These are phyloP conservation scores for Phenganax marumi DNA, from an alignment of 92 coral and sea anemone species.

Conservation along the genomic window DNA sequence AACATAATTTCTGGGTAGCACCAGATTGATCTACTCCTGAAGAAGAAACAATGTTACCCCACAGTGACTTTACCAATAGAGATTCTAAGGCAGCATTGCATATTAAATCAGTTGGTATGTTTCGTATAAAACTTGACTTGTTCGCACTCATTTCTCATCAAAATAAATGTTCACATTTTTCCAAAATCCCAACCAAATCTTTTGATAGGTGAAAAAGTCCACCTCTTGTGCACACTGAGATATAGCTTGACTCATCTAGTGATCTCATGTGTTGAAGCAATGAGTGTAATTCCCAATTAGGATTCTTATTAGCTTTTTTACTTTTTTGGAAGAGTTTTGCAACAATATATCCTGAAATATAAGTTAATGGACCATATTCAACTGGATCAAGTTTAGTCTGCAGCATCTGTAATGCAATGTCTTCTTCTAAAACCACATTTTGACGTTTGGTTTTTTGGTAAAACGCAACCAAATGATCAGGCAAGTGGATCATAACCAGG, in stretches of 20 bases:
- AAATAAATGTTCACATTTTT: background rate
- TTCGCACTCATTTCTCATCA: background rate
- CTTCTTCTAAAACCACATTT: constrained; percentile 4
- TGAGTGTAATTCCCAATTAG: background rate
- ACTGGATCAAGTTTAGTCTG: background rate
- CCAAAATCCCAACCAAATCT: constrained; percentile 15
- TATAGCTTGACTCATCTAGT: background rate
- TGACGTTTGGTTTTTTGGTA: background rate
- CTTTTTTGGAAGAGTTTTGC: background rate
- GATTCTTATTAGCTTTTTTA: background rate
- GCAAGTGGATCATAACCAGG: constrained; percentile 17
- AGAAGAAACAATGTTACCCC: constrained; percentile 2
- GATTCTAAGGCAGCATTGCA: background rate
- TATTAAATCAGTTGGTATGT: background rate
- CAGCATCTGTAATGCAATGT: background rate
- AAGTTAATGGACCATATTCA: constrained; percentile 7
- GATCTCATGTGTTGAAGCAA: constrained; percentile 12
- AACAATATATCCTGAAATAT: constrained; percentile 12
- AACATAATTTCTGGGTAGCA: constrained; percentile 9
- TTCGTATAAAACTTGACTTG: background rate
- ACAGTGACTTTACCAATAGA: constrained; percentile 2
- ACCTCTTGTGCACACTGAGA: background rate
- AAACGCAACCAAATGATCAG: constrained; percentile 4
- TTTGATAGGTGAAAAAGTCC: background rate
- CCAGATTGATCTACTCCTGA: background rate